A percentile compares a stretch with the other conserved stretches of the same genome.
phyloP scores from a whole-genome alignment of 1,140 invertebrate genomes.

The Drosophila truncata region DNA sequence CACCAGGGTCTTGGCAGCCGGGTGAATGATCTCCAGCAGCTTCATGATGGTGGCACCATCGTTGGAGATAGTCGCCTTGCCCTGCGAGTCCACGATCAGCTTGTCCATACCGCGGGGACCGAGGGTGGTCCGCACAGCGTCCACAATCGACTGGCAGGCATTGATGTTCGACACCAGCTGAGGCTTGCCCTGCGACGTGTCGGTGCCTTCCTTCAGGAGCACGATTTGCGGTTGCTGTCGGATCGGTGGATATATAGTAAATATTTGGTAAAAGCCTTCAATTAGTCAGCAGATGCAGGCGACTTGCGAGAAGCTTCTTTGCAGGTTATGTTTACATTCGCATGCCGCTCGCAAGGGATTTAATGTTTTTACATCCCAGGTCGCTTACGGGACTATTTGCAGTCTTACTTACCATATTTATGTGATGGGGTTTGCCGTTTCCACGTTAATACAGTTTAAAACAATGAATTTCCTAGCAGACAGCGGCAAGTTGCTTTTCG shows the following conservation, averaged over 20 bases:
- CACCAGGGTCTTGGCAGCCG: constrained; percentile 98
- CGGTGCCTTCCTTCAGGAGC: constrained; percentile 98
- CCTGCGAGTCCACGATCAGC: constrained; percentile 95
- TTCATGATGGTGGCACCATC: constrained; percentile 99
- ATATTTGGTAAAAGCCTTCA: constrained; percentile 13
- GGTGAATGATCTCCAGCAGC: constrained; percentile 98
- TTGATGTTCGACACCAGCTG: constrained; percentile 99
- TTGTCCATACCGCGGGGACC: constrained; percentile 99
- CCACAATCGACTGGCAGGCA: constrained; percentile 98
- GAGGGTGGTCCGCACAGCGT: constrained; percentile 97
- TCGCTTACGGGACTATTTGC: constrained; percentile 41
- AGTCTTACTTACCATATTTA: constrained; percentile 70
- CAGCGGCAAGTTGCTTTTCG: constrained; percentile 69
- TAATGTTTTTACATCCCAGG: neutral
- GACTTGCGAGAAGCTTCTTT: constrained; percentile 82
- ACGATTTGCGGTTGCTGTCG: constrained; percentile 98
- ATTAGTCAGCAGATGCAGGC: constrained; percentile 71
- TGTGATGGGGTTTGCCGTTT: constrained; percentile 60
- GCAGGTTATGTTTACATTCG: constrained; percentile 77
- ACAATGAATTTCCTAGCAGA: constrained; percentile 74
- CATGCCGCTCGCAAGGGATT: constrained; percentile 36
- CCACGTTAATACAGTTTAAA: constrained; percentile 52
- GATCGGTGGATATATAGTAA: constrained; percentile 44
- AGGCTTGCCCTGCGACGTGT: constrained; percentile 97
- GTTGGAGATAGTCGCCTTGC: constrained; percentile 98